phyloP scores from a whole-genome alignment of 2,888 invertebrate species.

The Pinctada fucata region DNA sequence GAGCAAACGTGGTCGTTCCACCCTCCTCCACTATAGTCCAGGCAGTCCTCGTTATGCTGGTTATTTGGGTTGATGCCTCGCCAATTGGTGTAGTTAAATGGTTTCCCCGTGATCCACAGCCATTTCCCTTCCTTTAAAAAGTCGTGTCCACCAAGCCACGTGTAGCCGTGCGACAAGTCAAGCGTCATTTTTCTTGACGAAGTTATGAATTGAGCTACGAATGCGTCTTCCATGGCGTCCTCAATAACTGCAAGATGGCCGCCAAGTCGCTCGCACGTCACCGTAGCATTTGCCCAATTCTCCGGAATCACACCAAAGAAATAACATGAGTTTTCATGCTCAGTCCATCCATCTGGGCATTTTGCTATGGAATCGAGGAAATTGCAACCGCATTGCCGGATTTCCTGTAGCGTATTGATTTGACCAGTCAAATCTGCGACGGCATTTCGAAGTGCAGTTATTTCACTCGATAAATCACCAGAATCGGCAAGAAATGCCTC shows the following conservation, averaged over 20 bases:
- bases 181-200: background rate
- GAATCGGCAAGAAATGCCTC: too few relatives aligned
- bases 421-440: too few relatives aligned
- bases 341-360: constrained; percentile 32
- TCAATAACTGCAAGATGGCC: constrained; percentile 28
- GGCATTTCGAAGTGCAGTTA: too few relatives aligned
- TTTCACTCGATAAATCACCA: too few relatives aligned
- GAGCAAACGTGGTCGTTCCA: constrained; percentile 32
- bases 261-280: constrained; percentile 24
- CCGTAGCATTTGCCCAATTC: constrained; percentile 16
- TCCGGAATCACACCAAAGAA: constrained; percentile 20
- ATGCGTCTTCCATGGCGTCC: constrained; percentile 10
- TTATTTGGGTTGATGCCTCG: constrained; percentile 17
- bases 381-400: too few relatives aligned
- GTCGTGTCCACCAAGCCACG: constrained; percentile 30
- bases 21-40: constrained; percentile 21
- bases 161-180: constrained; percentile 22
- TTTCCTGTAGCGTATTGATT: too few relatives aligned
- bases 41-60: constrained; percentile 22
- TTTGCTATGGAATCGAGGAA: too few relatives aligned
- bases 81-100: constrained; percentile 29
- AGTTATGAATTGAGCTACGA: constrained; percentile 14
- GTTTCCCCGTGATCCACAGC: constrained; percentile 31
- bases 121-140: constrained; percentile 21
- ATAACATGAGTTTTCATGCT: constrained; percentile 11